Evolutionary conservation across 2,888 invertebrate genomes (phyloP).

Genomic region (Xanthostigma xanthostigma): DNA sequence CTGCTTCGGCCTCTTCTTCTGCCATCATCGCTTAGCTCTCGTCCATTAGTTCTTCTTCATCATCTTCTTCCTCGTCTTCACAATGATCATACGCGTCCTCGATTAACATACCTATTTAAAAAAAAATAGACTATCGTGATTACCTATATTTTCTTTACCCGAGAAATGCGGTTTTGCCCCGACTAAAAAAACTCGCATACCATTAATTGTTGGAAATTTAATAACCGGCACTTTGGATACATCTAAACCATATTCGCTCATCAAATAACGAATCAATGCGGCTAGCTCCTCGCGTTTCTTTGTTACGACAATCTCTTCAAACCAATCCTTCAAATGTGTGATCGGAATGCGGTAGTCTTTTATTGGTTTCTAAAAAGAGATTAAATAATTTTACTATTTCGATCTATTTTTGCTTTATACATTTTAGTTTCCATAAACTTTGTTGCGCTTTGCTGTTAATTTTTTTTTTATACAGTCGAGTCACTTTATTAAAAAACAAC

Average conservation of each 20-base stretch:
- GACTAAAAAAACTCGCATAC: conserved; percentile 26
- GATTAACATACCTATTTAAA: not conserved
- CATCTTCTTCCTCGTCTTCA: conserved; percentile 12
- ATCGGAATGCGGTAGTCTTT: conserved; percentile 71
- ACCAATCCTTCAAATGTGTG: conserved; percentile 71
- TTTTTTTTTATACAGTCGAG: too few relatives aligned
- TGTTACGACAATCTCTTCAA: conserved; percentile 67
- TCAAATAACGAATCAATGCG: conserved; percentile 55
- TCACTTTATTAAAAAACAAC: too few relatives aligned
- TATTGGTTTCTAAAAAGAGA: conserved; percentile 56
- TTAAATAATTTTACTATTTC: not conserved
- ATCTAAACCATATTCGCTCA: conserved; percentile 56
- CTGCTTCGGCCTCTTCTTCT: conserved; percentile 12
- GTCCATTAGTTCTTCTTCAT: conserved; percentile 13
- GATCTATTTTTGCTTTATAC: not conserved
- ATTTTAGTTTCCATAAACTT: not conserved
- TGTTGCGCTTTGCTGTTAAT: not conserved
- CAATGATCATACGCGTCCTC: not conserved
- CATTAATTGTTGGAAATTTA: conserved; percentile 61
- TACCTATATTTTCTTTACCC: too few relatives aligned
- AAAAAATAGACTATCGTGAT: not conserved
- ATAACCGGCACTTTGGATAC: conserved; percentile 53
- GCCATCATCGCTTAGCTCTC: conserved; percentile 14
- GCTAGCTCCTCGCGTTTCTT: conserved; percentile 79
- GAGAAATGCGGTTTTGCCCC: not conserved